Evolutionary conservation across 1,140 invertebrate genomes (phyloP), one percentile per base, ranked within the genome.

Genomic region (Zaprionus africanus): DNA sequence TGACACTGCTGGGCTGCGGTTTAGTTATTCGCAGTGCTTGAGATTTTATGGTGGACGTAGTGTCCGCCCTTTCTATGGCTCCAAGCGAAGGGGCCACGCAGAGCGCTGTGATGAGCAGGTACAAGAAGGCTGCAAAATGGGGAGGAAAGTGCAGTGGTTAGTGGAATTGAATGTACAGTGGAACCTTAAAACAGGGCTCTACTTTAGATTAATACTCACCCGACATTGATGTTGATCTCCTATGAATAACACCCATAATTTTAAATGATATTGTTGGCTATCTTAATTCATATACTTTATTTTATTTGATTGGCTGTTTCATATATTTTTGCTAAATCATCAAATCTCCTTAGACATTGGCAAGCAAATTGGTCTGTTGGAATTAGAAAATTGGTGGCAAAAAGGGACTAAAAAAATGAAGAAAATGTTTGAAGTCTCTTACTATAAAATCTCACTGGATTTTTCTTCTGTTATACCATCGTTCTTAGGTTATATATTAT

Each of bases 1-100:
- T 67, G 53, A 62, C 54, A 43, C 38, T 78, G 73, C 61, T 72
- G 4, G 85, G 81, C n/a, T 90, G 85, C 17, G 85, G 85, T 28
- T 85, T 88, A 15, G 85, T 88, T 60, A 88, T 88, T 11, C 85
- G 85, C 34, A 90, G 38, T 15, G 79, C 69, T 17, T 71, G 22
- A 2, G 85, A 63, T 17, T 73, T 90, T 57, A 77, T 90, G n/a
- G 69, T 74, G 17, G 84, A 65, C 28, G 63, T 56, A 24, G 62
- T 36, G 13, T 68, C 38, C 17, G 62, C 73, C 1, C 7, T 62
- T 7, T 11, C 7, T 5, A 31, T 59, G 19, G 54, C 49, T 2
- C 67, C 85, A 49, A 74, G 65, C 38, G 69, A 70, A 26, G 59
- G 58, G 49, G 61, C 34, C 38, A 68, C 19, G 65, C 81, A 82